These are phyloP conservation scores for Altica lythri DNA, from an alignment of 2,888 invertebrate species.

Conservation along the genomic window DNA sequence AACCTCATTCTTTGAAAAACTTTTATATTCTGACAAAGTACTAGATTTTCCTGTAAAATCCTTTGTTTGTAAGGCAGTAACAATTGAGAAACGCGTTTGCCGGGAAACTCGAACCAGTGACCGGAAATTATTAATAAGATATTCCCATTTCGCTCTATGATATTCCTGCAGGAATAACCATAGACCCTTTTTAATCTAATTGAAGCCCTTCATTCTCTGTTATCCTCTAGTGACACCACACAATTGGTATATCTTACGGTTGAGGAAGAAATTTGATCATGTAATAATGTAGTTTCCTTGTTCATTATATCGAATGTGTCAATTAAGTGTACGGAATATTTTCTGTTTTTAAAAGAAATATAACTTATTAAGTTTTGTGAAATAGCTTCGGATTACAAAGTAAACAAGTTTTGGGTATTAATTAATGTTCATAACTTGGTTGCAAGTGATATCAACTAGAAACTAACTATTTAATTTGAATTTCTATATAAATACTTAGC, in stretches of 20 bases:
- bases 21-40: slow-evolving; percentile 11
- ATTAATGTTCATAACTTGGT: no score
- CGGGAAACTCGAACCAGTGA: slow-evolving; percentile 19
- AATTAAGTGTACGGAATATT: no score
- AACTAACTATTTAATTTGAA: no score
- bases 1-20: slow-evolving; percentile 14
- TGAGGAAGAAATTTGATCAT: slow-evolving; percentile 11
- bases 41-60: slow-evolving; percentile 2
- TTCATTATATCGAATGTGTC: background rate
- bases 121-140: slow-evolving; percentile 27
- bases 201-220: slow-evolving; percentile 22
- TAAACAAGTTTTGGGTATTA: no score
- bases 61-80: slow-evolving; percentile 24
- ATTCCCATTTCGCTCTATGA: slow-evolving; percentile 23
- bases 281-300: slow-evolving; percentile 1
- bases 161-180: slow-evolving; percentile 20
- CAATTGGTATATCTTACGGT: slow-evolving; percentile 14
- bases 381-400: no score
- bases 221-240: slow-evolving; percentile 19
- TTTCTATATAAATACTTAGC: no score
- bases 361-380: no score
- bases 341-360: no score
- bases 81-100: slow-evolving; percentile 21
- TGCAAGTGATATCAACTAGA: no score
- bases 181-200: slow-evolving; percentile 25